These are phyloP conservation scores for Herpetotheres cachinnans DNA, from an alignment of 2,113 vertebrate genomes.

Conservation along the genomic window DNA sequence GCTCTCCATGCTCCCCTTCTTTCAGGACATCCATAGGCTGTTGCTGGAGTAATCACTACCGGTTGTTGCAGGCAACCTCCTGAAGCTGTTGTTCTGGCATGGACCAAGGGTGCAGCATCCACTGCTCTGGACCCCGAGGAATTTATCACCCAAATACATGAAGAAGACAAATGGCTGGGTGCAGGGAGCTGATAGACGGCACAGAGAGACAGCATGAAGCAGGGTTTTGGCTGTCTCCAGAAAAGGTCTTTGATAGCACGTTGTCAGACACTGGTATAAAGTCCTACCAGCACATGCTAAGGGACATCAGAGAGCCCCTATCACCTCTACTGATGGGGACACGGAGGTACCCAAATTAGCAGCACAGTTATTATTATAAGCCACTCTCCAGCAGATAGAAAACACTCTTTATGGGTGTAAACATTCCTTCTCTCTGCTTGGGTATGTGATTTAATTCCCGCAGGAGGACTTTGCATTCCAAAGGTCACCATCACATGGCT, in stretches of 20 bases:
- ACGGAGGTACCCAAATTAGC: neutral
- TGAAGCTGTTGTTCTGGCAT: rapidly evolving
- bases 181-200: neutral
- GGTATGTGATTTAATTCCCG: neutral
- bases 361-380: neutral
- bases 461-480: neutral
- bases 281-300: neutral
- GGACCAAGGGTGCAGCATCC: neutral
- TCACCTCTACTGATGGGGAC: neutral
- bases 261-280: neutral
- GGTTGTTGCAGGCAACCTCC: neutral
- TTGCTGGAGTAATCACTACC: neutral
- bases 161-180: neutral
- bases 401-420: neutral
- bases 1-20: neutral
- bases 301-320: neutral
- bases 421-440: neutral
- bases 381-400: neutral
- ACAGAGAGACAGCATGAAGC: neutral
- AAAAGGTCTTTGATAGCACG: rapidly evolving
- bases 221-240: neutral
- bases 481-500: neutral
- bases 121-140: neutral
- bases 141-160: neutral
- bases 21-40: neutral